These are phyloP conservation scores for Battus philenor DNA, from an alignment of 1,140 invertebrate species.

Conservation along the genomic window DNA sequence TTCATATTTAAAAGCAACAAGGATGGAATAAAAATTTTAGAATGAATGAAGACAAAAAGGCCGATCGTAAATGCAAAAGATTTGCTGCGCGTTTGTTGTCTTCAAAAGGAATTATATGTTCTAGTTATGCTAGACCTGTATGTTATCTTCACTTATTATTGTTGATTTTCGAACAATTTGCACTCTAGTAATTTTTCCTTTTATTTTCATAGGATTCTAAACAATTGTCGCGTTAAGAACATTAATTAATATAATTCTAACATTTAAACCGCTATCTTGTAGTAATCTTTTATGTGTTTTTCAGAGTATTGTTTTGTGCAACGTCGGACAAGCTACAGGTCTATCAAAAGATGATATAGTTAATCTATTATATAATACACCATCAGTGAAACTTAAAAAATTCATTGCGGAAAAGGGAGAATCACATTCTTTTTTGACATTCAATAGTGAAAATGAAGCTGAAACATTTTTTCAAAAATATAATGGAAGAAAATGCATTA, in stretches of 20 bases:
- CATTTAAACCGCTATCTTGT: no score
- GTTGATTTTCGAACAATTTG: no score
- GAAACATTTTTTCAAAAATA: slow-evolving; percentile 36
- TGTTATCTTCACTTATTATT: slow-evolving; percentile 20
- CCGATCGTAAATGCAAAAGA: slow-evolving; percentile 45
- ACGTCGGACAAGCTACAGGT: slow-evolving; percentile 61
- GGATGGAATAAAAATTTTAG: slow-evolving; percentile 4
- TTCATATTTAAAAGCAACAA: no score
- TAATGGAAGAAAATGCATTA: slow-evolving; percentile 45
- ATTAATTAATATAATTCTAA: no score
- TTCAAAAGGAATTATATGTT: slow-evolving; percentile 44
- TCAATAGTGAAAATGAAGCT: slow-evolving; percentile 33
- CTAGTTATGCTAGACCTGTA: slow-evolving; percentile 32
- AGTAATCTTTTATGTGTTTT: no score
- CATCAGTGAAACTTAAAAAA: slow-evolving; percentile 30
- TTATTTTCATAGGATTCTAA: no score
- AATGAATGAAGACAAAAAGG: slow-evolving; percentile 48
- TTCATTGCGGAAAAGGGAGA: slow-evolving; percentile 60
- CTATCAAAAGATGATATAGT: slow-evolving; percentile 41
- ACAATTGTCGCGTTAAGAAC: no score
- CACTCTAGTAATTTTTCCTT: no score
- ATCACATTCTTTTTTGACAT: slow-evolving; percentile 50
- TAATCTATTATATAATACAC: slow-evolving; percentile 25
- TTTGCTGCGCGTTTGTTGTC: slow-evolving; percentile 49
- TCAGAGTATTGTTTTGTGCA: slow-evolving; percentile 61